A percentile compares a stretch with the other conserved stretches of the same genome.
Evolutionary conservation across 2,113 vertebrate species (phyloP).

Genomic region (Carassius carassius): DNA sequence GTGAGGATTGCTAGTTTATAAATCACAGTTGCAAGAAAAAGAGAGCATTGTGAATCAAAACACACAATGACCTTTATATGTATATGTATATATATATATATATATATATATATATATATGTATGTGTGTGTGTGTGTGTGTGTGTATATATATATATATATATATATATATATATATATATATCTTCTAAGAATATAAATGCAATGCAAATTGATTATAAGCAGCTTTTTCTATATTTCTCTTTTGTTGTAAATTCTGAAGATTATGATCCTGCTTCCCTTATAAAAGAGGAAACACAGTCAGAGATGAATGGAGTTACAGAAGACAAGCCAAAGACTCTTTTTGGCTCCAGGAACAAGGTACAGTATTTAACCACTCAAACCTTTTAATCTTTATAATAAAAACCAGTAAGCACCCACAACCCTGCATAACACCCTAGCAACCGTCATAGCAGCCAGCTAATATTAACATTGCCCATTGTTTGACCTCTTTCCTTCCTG

Average conservation of each 20-base stretch:
- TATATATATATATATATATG: neutral
- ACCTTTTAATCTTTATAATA: neutral
- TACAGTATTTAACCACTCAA: constrained; percentile 44
- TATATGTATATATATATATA: neutral
- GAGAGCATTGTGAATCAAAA: neutral
- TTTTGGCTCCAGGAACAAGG: constrained; percentile 68
- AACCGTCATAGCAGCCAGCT: no score
- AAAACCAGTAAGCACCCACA: neutral
- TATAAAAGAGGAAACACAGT: constrained; percentile 41
- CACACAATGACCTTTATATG: neutral
- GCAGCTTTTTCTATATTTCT: neutral
- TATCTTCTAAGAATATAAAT: neutral
- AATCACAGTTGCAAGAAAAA: no score
- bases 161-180: no score
- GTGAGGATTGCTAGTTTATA: no score
- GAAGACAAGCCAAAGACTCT: constrained; percentile 54
- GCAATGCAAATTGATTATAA: neutral
- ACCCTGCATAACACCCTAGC: neutral
- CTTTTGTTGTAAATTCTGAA: constrained; percentile 34
- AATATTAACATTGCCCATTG: neutral
- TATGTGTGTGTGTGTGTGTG: no score
- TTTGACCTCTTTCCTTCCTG: neutral
- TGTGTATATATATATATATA: no score
- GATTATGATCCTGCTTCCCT: constrained; percentile 21
- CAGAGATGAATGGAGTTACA: constrained; percentile 62